Evolutionary conservation across 2,797 vertebrate species (phyloP).

Genomic region (Rhincodon typus): DNA sequence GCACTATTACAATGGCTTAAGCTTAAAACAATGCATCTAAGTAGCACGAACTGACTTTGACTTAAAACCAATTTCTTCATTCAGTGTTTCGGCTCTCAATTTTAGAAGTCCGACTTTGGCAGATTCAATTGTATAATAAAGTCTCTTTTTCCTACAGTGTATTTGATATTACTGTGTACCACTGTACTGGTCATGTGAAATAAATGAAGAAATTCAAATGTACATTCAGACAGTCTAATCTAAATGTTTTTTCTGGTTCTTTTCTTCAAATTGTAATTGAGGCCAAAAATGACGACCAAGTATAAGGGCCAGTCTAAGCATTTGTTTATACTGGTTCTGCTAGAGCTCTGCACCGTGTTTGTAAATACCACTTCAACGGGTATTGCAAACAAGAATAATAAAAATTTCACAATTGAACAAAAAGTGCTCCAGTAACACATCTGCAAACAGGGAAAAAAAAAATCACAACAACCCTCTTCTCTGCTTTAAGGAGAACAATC

Average conservation of each 20-base stretch:
- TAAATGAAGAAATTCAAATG: not conserved
- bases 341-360: too few relatives aligned
- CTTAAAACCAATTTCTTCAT: not conserved
- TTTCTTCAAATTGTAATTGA: not conserved
- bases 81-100: not conserved
- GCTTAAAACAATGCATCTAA: constrained; percentile 19
- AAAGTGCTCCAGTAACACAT: too few relatives aligned
- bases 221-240: not conserved
- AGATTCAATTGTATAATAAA: not conserved
- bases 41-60: not conserved
- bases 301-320: not conserved
- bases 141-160: not conserved
- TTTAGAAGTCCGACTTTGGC: not conserved
- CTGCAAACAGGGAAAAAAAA: too few relatives aligned
- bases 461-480: not conserved
- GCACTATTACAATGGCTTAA: not conserved
- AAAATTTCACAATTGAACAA: not conserved
- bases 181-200: not conserved
- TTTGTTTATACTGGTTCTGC: not conserved
- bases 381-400: too few relatives aligned
- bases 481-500: not conserved
- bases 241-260: not conserved
- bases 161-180: not conserved
- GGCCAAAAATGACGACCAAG: not conserved
- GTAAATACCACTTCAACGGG: too few relatives aligned